Evolutionary conservation across 1,140 invertebrate genomes (phyloP).

Genomic region (Archivesica marissinica): DNA sequence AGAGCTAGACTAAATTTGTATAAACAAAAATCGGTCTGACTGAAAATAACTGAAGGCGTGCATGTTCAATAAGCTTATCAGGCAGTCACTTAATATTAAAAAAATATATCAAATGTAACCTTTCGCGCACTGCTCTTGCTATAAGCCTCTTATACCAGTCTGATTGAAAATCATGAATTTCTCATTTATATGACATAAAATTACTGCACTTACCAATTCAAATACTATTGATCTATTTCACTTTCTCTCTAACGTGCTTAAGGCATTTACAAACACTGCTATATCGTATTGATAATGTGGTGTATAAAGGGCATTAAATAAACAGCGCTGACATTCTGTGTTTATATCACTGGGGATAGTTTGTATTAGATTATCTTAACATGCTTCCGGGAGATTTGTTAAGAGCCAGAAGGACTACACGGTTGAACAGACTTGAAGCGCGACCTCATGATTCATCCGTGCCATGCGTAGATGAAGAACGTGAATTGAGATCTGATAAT

Average conservation of each 20-base stretch:
- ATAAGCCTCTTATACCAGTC: conserved; percentile 1
- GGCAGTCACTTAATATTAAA: no score
- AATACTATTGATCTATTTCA: conserved; percentile 24
- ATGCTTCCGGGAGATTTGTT: background rate
- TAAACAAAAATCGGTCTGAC: no score
- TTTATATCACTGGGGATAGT: conserved; percentile 16
- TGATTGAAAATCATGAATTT: conserved; percentile 17
- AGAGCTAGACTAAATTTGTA: no score
- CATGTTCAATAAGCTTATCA: no score
- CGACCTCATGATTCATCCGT: no score
- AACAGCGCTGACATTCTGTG: conserved; percentile 37
- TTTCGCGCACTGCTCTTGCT: background rate
- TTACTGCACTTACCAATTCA: conserved; percentile 11
- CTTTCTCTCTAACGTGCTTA: conserved; percentile 19
- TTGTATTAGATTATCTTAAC: conserved; percentile 14
- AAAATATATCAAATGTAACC: conserved; percentile 6
- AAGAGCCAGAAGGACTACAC: background rate
- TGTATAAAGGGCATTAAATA: conserved; percentile 39
- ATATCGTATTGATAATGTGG: conserved; percentile 19
- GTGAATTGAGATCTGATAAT: no score
- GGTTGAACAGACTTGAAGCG: background rate
- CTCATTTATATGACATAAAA: conserved; percentile 1
- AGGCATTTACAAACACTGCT: conserved; percentile 22
- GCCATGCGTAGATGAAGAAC: no score
- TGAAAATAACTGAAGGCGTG: no score